Evolutionary conservation across 2,113 vertebrate species (phyloP), one percentile per base, ranked within the genome.

Genomic region (Chaetura pelagica): DNA sequence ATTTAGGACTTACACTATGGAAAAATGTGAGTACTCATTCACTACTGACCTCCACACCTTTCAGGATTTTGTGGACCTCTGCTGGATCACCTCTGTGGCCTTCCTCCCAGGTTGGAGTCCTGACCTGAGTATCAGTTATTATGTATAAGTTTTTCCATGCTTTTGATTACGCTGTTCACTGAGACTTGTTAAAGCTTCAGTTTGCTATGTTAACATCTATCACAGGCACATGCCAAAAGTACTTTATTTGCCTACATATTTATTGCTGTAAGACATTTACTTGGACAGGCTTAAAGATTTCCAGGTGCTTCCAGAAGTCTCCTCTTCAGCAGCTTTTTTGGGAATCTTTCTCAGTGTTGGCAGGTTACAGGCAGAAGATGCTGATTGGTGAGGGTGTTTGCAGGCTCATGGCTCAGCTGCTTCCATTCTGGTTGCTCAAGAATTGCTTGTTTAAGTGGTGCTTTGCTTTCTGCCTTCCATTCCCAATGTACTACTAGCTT

Each of bases 161-260:
- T 86, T 93, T 57, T 54, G 61, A 64, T 84, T 67, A 49, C 1
- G 1, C 34, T 16, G 3, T 78, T 94, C 72, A 77, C 67, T 0
- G 2, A 30, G 34, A 44, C 32, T 88, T 77, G 78, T 72, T 84
- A 95, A 84, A 93, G 79, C 46, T 93, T n/a, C 49, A 34, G 34
- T 86, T 94, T 81, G 68, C 73, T 57, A 51, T 78, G 44, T 89
- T 93, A 94, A 77, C 91, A 78, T 93, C 59, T 48, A 55, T 92
- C 92, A 77, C 52, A 67, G 76, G 40, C 68, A 74, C 38, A 74
- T 78, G 93, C 80, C 73, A 84, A 6, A 89, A 78, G 52, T 67
- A 42, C 86, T 94, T 92, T 57, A 78, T 92, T 96, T 97, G 57
- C 79, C 76, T 90, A 17, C 48, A 40, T 95, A 81, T 92, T 92